Evolutionary conservation across 2,113 vertebrate species (phyloP), one percentile per base, ranked within the genome.

Genomic region (Anolis sagrei): DNA sequence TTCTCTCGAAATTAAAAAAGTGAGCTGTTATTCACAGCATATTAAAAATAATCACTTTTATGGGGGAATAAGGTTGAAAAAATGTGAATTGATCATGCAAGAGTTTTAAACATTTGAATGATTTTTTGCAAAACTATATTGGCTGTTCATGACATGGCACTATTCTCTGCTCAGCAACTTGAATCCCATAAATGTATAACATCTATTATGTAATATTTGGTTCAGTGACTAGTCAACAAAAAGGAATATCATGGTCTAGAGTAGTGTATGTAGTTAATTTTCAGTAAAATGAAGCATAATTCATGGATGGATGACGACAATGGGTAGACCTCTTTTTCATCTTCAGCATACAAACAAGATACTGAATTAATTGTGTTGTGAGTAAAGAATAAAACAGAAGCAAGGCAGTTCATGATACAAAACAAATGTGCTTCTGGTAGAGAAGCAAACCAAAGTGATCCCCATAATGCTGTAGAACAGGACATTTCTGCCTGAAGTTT

Each of bases 191-290:
- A 68, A 80, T 21, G 68, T 25, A 68, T 11, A 68, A 27, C 39
- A 68, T 68, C 39, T 23, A 32, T 16, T 68, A 14, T 44, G 27
- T 80, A 68, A 68, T 68, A 68, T 68, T 81, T 69, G 7, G 68
- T 81, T 69, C n/a, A 29, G 44, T 81, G 36, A 81, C 64, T 81
- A 69, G 25, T 68, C 79, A 68, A 81, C 39, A 68, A 75, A 48
- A 23, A 44, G 48, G 36, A 80, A 32, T n/a, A 68, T 7, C 8
- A n/a, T 13, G 5, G 66, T 81, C 69, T 18, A 32, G 18, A 69
- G 39, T 44, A 44, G 2, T 44, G 62, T 29, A 81, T 49, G 64
- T 49, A 81, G 29, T 49, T 81, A 29, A 48, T 69, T 81, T 81
- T 27, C 14, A 36, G 39, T 80, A 68, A 66, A 66, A 62, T 66